Evolutionary conservation across 2,888 invertebrate species (phyloP), one percentile per base, ranked within the genome.

Genomic region (Eumacrocentrus americanus): DNA sequence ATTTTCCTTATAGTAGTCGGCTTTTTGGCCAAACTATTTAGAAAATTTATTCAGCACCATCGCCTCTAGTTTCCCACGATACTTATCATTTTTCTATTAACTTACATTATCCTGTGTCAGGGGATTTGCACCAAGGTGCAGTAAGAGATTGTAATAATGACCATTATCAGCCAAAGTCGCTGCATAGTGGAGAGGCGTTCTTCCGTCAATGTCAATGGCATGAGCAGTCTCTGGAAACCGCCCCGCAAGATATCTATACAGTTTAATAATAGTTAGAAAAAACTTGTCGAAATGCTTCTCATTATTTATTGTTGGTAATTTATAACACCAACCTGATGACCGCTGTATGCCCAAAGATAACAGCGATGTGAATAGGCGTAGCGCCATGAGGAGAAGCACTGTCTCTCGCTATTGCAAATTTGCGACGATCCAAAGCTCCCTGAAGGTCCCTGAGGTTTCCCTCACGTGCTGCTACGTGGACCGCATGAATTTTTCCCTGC

Each of bases 181-280:
- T 1, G 94, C 92, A 76, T 94, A 95, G 81, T 95, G 95, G 64
- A 95, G 83, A 1, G 95, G 89, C n/a, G 94, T 93, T 69, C 94
- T 84, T 46, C 90, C 92, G 78, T 91, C 89, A 69, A 88, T 85
- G 81, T 94, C 94, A 48, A 88, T 85, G 55, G 89, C 89, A 64
- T 90, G 89, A 48, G 92, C 84, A 11, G 95, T 94, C 83, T 95
- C 94, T 11, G 95, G 93, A 82, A 95, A 95, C 71, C 93, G 84
- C 51, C 89, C 88, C 2, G 88, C 88, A 62, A 91, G 82, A 77
- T 90, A 90, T 22, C 85, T 83, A 35, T 81, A 61, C 38, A 60
- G 12, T 4, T 6, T 9, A 29, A 29, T 29, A 61, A 44, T 37
- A 37, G 50, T 53, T 58, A 4, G 38, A 42, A 52, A 11, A 25